Conservation (phyloP, 2,888 invertebrate species). For the Morpho achilles region DNA sequence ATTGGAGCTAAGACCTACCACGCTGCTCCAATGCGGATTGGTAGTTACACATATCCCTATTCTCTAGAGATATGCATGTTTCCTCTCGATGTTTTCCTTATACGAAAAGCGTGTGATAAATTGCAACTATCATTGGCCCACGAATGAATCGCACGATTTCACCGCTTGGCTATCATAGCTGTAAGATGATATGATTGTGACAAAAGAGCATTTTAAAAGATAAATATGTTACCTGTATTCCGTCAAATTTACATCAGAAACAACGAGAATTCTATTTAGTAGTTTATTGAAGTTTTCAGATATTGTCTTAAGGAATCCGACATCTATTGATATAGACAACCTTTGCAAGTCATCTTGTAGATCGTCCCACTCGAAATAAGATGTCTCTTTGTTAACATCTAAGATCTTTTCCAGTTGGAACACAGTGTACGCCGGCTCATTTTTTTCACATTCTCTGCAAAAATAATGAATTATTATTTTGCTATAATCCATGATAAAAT, state of each 20-base stretch:
- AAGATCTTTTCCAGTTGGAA: constrained; percentile 85
- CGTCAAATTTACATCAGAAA: constrained; percentile 81
- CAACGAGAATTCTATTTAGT: constrained; percentile 77
- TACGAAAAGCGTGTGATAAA: no score
- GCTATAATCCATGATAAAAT: neutral
- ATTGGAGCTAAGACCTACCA: no score
- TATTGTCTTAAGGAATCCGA: constrained; percentile 74
- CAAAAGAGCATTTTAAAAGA: no score
- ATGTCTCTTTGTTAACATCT: constrained; percentile 83
- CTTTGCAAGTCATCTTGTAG: constrained; percentile 74
- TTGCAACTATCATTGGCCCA: no score
- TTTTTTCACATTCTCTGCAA: constrained; percentile 84
- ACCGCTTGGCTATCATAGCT: no score
- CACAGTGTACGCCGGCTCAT: constrained; percentile 85
- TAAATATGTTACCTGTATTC: constrained; percentile 63
- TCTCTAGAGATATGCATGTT: no score
- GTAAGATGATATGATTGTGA: no score
- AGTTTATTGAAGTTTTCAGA: constrained; percentile 78
- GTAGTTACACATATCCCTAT: no score
- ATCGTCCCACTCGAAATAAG: constrained; percentile 82
- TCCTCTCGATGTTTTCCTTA: no score
- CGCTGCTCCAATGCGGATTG: no score
- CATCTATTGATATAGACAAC: constrained; percentile 75
- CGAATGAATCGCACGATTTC: no score
- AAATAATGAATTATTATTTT: no score